Base-by-base conservation (phyloP, 2,113 vertebrate genomes). In the Nothocercus julius region DNA sequence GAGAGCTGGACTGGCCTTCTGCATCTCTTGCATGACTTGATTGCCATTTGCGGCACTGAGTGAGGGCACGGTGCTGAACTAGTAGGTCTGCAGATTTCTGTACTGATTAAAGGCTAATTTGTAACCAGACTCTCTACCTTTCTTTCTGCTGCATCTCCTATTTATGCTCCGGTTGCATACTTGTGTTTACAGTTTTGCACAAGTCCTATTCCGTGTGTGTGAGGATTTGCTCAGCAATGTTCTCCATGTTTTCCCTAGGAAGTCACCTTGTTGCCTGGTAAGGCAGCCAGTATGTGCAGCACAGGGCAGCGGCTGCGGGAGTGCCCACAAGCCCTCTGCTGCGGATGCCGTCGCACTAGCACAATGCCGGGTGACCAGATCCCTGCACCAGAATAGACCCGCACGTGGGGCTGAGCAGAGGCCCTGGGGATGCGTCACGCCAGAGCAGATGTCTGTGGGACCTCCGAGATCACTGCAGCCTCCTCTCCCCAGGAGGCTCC, bases 401-500 rank as follows among this genome's bases (percentile, higher is more conserved):
- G 15, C 7, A 27, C 51, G 9, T 15, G 51, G 51, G 51, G 49
- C 49, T 51, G 22, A 25, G 49, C 22, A 20, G 49, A 24, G 6
- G 49, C 24, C 12, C 22, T 13, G 22, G 5, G 30, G 7, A 14
- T 30, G 74, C 68, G 2, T 28, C 18, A 22, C 51, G 28, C 9
- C 1, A 17, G 38, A 13, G 1, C 3, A 1, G 20, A 11, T 17
- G 18, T 15, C 38, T 54, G n/a, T 51, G 17, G 67, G 45, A 13
- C 58, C 58, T 32, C 75, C 45, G 28, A 45, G n/a, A 21, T 21
- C 2, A 44, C 28, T 20, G 28, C 40, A 22, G 42, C 32, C 0
- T 0, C 53, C 8, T 28, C 28, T 54, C 53, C 53, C 14, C 28
- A 5, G 2, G 38, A 7, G 44, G 40, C 45, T 15, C 30, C 0